phyloP scores from a whole-genome alignment of 2,113 vertebrate genomes.

The Rhabdomys dilectus region DNA sequence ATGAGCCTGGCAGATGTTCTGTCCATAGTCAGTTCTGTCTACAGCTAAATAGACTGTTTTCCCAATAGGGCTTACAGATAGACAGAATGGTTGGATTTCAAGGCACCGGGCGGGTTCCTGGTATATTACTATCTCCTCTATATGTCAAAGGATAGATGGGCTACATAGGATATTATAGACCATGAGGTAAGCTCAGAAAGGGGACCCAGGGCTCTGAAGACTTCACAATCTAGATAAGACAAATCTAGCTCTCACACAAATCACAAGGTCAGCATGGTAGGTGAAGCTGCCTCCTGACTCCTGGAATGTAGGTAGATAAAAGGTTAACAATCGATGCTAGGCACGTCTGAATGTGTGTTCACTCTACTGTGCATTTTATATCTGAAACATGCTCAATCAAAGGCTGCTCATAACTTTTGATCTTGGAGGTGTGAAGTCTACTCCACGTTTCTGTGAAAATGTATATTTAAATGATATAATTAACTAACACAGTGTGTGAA shows the following conservation, averaged over 20 bases:
- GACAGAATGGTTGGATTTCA: neutral
- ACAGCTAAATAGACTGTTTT: neutral
- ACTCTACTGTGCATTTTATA: conserved; percentile 51
- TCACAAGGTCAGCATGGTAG: neutral
- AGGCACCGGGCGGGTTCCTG: neutral
- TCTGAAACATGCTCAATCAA: conserved; percentile 53
- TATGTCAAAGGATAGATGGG: neutral
- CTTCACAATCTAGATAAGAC: neutral
- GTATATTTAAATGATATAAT: conserved; percentile 48
- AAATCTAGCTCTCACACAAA: neutral
- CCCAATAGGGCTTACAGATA: neutral
- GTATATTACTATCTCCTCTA: neutral
- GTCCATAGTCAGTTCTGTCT: neutral
- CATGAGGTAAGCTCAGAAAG: neutral
- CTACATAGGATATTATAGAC: accelerated
- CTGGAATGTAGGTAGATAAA: neutral
- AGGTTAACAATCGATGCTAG: conserved; percentile 30
- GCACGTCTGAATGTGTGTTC: conserved; percentile 16
- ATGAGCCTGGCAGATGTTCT: neutral
- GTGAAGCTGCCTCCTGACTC: neutral
- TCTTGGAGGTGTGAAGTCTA: conserved; percentile 14
- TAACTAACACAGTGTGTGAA: conserved; percentile 29
- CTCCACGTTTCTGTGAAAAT: conserved; percentile 28
- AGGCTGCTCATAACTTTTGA: neutral
- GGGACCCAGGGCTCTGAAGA: neutral